Evolutionary conservation across 2,888 invertebrate genomes (phyloP).

Genomic region (Orchesella flavescens): DNA sequence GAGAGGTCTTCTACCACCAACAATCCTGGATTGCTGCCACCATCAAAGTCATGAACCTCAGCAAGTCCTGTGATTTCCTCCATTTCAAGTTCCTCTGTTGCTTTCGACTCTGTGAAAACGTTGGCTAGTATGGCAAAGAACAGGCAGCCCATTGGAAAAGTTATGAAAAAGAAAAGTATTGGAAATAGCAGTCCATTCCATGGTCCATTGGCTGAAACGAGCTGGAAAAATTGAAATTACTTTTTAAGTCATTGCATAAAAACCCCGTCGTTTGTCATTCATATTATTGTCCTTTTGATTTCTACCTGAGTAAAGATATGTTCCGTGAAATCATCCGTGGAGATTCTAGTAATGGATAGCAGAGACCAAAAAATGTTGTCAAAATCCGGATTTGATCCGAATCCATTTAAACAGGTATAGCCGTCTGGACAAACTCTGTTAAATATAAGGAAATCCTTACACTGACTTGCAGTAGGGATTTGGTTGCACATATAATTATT

Average conservation of each 20-base stretch:
- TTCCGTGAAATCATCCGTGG: conserved; percentile 59
- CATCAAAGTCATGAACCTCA: conserved; percentile 43
- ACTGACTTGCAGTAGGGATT: too few species aligned
- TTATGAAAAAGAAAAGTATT: conserved; percentile 54
- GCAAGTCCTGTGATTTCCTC: conserved; percentile 40
- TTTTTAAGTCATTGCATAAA: too few species aligned
- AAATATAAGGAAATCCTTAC: too few species aligned
- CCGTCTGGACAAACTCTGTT: conserved; percentile 49
- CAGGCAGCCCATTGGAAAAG: conserved; percentile 60
- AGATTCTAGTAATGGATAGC: conserved; percentile 54
- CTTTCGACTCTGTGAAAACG: conserved; percentile 42
- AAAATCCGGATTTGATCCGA: conserved; percentile 62
- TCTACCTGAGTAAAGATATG: conserved; percentile 50
- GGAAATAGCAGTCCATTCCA: conserved; percentile 49
- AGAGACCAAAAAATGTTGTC: conserved; percentile 57
- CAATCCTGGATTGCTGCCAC: conserved; percentile 12
- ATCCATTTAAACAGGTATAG: conserved; percentile 53
- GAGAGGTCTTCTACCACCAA: conserved; percentile 38
- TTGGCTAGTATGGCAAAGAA: conserved; percentile 55
- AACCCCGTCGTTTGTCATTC: too few species aligned
- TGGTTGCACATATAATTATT: too few species aligned
- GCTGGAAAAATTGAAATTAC: conserved; percentile 12
- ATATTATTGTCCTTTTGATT: too few species aligned
- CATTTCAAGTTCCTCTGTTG: conserved; percentile 33
- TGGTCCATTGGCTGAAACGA: conserved; percentile 37